phyloP scores from a whole-genome alignment of 2,888 invertebrate species.

The Sinopyrophorus schimmeli region DNA sequence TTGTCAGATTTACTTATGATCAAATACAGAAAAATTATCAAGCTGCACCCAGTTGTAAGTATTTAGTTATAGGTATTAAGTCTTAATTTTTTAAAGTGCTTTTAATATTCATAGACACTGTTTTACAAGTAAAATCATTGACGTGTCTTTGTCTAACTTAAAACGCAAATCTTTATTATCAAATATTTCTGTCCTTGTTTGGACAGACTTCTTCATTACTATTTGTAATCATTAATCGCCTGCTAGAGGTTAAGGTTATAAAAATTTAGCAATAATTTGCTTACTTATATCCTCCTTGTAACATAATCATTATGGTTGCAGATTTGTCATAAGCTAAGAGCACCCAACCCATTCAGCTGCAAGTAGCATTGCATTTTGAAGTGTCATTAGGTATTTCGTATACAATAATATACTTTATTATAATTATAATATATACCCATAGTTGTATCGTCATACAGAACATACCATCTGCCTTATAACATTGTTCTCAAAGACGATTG shows the following conservation, averaged over 20 bases:
- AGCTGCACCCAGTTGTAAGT: conserved; percentile 56
- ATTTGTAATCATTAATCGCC: no score
- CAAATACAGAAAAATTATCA: conserved; percentile 82
- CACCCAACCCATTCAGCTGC: conserved; percentile 14
- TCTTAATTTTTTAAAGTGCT: no score
- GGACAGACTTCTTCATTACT: no score
- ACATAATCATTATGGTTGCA: no score
- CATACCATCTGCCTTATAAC: conserved; percentile 37
- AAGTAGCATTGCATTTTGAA: conserved; percentile 34
- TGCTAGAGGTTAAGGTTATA: no score
- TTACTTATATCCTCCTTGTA: no score
- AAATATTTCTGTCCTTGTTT: no score
- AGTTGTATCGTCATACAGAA: conserved; percentile 39
- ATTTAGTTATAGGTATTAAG: conserved; percentile 15
- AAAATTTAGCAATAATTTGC: no score
- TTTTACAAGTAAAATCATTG: no score
- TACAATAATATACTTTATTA: conserved; percentile 39
- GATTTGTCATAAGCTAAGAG: conserved; percentile 52
- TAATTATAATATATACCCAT: conserved; percentile 37
- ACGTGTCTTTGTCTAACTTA: no score
- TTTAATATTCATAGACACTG: no score
- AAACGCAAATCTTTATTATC: no score
- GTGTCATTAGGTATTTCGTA: conserved; percentile 40
- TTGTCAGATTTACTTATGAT: conserved; percentile 97
- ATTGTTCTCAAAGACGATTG: conserved; percentile 49